Evolutionary conservation across 2,113 vertebrate genomes (phyloP).

Genomic region (Lophius piscatorius): DNA sequence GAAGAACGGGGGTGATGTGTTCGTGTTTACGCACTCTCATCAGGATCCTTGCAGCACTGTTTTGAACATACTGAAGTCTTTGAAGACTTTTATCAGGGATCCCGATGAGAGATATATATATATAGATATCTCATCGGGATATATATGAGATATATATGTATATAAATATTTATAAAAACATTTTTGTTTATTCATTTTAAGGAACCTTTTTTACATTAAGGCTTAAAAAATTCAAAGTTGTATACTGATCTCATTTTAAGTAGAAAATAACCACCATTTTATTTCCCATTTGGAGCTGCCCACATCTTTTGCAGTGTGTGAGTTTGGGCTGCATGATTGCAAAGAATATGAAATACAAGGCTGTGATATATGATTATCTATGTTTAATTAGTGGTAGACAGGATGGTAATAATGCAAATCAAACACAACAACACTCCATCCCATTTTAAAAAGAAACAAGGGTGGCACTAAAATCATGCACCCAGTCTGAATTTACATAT

Average conservation of each 20-base stretch:
- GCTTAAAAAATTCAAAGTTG: not conserved
- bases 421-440: constrained; percentile 43
- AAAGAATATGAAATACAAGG: constrained; percentile 29
- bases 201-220: constrained; percentile 4
- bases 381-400: constrained; percentile 43
- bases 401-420: constrained; percentile 57
- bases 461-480: constrained; percentile 48
- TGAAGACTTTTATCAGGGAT: too few relatives aligned
- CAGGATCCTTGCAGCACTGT: too few relatives aligned
- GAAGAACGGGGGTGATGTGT: too few relatives aligned
- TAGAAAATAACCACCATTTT: too few relatives aligned
- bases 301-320: constrained; percentile 14
- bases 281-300: not conserved
- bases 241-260: not conserved
- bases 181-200: too few relatives aligned
- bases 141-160: too few relatives aligned
- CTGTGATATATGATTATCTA: constrained; percentile 40
- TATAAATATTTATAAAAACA: too few relatives aligned
- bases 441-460: constrained; percentile 50
- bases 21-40: too few relatives aligned
- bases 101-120: too few relatives aligned
- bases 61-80: too few relatives aligned
- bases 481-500: constrained; percentile 62
- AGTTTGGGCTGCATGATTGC: constrained; percentile 34
- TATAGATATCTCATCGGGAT: too few relatives aligned